These are phyloP conservation scores for Bergia sp. DNA, from an alignment of 92 coral and sea anemone genomes.

Conservation along the genomic window DNA sequence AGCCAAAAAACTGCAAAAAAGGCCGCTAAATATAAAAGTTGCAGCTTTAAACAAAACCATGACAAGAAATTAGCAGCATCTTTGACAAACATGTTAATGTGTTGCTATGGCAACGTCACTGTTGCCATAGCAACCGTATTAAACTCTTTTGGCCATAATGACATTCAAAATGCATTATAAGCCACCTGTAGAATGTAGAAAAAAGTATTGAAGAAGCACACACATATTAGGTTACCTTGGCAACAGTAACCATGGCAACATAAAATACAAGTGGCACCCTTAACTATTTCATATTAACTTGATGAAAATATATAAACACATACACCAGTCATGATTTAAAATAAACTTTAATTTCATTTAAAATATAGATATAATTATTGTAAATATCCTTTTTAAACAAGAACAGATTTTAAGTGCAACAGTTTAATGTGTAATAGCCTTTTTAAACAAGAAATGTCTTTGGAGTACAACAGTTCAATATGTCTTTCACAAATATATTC, in stretches of 20 bases:
- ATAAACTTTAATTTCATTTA: neutral
- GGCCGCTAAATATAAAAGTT: neutral
- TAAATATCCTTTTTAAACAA: no score
- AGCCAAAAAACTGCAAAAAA: constrained; percentile 9
- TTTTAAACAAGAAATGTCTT: constrained; percentile 7
- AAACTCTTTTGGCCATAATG: neutral
- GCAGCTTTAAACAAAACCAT: neutral
- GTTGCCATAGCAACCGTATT: neutral
- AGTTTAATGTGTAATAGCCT: neutral
- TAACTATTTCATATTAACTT: neutral
- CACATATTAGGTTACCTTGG: neutral
- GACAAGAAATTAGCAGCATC: neutral
- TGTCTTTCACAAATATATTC: constrained; percentile 14
- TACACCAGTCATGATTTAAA: neutral
- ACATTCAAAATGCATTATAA: neutral
- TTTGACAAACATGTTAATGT: neutral
- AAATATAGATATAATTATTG: neutral
- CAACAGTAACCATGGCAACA: constrained; percentile 15
- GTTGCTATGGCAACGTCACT: constrained; percentile 5
- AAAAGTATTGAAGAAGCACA: no score
- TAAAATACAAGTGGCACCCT: neutral
- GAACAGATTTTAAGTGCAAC: no score
- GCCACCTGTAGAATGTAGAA: neutral
- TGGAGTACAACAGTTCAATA: constrained; percentile 3
- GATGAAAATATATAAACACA: neutral